Conservation (phyloP, 53 echinoderm and acorn worm species). For the Temnopleurus reevesii region DNA sequence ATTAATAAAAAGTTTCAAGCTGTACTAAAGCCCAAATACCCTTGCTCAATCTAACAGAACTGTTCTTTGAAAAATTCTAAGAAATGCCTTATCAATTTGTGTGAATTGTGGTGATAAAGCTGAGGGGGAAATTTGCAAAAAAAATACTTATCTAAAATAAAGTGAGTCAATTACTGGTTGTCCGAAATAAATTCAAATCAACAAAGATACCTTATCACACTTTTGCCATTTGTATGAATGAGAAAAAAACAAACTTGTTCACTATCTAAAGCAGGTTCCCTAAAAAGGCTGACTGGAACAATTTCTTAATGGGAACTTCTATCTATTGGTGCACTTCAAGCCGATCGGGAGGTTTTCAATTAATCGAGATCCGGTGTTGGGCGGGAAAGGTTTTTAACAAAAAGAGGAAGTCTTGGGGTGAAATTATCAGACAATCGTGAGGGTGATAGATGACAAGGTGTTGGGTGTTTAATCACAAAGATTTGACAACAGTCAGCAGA, state of each 20-base stretch:
- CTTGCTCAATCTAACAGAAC: background rate
- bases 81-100: too few relatives aligned
- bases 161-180: too few relatives aligned
- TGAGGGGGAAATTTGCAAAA: too few relatives aligned
- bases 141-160: too few relatives aligned
- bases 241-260: background rate
- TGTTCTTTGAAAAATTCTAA: too few relatives aligned
- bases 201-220: background rate
- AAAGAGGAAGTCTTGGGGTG: background rate
- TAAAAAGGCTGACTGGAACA: background rate
- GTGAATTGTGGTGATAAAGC: too few relatives aligned
- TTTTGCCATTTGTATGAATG: background rate
- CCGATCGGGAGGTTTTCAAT: background rate
- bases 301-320: background rate
- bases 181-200: too few relatives aligned
- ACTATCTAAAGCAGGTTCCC: constrained; percentile 8
- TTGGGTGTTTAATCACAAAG: background rate
- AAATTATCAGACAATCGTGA: constrained; percentile 4
- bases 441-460: background rate
- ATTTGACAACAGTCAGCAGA: background rate
- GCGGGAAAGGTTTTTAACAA: background rate
- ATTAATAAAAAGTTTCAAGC: too few relatives aligned
- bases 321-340: background rate
- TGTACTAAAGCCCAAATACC: background rate
- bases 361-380: constrained; percentile 15